Percentiles rank a stretch among this genome's conserved stretches.
Conservation (phyloP, 2,113 vertebrate species). For the Phyllostomus discolor region DNA sequence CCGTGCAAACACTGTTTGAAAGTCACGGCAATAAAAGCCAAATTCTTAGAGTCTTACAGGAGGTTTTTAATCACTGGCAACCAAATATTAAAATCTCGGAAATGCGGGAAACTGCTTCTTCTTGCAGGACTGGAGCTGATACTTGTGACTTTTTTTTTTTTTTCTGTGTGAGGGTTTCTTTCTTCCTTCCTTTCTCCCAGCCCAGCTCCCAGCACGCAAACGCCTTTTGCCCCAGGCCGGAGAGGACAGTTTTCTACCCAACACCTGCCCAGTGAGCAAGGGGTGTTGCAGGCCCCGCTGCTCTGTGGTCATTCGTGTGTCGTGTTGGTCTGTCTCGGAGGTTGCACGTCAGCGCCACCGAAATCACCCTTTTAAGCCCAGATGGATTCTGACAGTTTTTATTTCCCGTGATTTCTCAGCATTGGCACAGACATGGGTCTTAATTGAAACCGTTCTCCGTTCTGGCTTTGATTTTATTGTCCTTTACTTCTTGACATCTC, state of each 20-base stretch:
- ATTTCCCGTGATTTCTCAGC: slow-evolving; percentile 58
- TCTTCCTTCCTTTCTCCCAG: not conserved
- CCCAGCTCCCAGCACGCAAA: not conserved
- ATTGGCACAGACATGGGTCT: slow-evolving; percentile 46
- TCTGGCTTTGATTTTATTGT: slow-evolving; percentile 60
- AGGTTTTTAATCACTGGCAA: slow-evolving; percentile 34
- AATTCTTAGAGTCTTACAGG: slow-evolving; percentile 58
- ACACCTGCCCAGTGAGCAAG: not conserved
- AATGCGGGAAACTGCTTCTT: slow-evolving; percentile 39
- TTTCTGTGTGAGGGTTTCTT: not conserved
- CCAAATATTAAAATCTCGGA: slow-evolving; percentile 57
- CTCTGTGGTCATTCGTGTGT: not conserved
- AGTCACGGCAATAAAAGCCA: slow-evolving; percentile 68
- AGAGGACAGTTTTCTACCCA: slow-evolving; percentile 49
- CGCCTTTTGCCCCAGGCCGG: not conserved
- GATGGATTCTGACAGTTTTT: slow-evolving; percentile 56
- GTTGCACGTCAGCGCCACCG: not conserved
- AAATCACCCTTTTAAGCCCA: slow-evolving; percentile 20
- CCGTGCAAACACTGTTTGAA: slow-evolving; percentile 66
- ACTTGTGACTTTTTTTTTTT: not conserved
- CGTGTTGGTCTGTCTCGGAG: not conserved
- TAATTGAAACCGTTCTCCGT: slow-evolving; percentile 48
- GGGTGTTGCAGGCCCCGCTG: not conserved
- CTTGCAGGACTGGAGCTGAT: slow-evolving; percentile 17
- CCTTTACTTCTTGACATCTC: slow-evolving; percentile 64